These are phyloP conservation scores for Natator depressus DNA, from an alignment of 2,113 vertebrate genomes.

Conservation along the genomic window DNA sequence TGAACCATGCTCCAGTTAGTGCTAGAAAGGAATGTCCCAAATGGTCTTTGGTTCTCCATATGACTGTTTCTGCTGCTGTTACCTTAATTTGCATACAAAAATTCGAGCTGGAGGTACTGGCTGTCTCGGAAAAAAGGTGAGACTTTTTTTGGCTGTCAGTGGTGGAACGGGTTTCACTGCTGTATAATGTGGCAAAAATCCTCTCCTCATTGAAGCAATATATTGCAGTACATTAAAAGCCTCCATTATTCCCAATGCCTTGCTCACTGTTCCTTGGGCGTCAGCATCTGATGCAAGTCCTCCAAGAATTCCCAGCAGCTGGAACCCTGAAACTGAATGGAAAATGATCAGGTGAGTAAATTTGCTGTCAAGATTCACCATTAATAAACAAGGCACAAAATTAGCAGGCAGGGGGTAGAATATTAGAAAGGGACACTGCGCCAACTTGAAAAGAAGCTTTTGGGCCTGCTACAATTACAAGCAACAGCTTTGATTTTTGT, in stretches of 20 bases:
- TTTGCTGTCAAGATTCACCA: conserved; percentile 65
- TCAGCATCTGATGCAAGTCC: neutral
- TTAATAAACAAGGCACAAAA: conserved; percentile 15
- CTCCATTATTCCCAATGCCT: neutral
- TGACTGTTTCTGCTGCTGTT: neutral
- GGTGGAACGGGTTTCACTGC: neutral
- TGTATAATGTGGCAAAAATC: neutral
- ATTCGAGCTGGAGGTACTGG: conserved; percentile 33
- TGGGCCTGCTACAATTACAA: conserved; percentile 42
- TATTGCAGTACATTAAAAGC: accelerated
- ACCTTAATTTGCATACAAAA: conserved; percentile 51
- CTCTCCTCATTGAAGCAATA: neutral
- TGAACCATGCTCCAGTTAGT: neutral
- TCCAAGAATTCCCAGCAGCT: conserved; percentile 40
- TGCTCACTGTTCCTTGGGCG: accelerated
- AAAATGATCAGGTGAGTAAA: conserved; percentile 68
- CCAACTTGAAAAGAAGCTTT: conserved; percentile 63
- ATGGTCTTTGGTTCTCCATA: neutral
- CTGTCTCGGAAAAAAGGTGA: neutral
- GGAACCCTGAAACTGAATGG: conserved; percentile 65
- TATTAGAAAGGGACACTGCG: conserved; percentile 63
- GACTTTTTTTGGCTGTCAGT: conserved; percentile 19
- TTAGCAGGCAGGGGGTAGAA: conserved; percentile 50
- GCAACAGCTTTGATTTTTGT: neutral
- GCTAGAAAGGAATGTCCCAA: conserved; percentile 47